These are phyloP conservation scores for Acanthoscelides obtectus DNA, from an alignment of 2,888 invertebrate genomes.

Conservation along the genomic window DNA sequence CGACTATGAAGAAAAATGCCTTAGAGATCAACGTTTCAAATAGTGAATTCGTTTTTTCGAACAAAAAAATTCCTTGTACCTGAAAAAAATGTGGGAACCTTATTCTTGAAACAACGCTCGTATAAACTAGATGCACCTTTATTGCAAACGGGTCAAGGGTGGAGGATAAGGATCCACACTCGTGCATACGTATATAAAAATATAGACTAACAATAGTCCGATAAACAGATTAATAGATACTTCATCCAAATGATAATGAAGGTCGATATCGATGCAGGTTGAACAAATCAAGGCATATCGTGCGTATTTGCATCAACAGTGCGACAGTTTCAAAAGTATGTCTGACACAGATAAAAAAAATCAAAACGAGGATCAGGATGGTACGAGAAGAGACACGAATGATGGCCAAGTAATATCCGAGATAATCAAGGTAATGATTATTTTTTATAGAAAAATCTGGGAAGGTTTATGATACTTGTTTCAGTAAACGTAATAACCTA, in stretches of 20 bases:
- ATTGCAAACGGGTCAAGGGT: no score
- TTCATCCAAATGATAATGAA: background rate
- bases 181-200: background rate
- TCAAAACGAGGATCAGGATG: background rate
- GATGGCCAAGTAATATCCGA: background rate
- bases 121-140: no score
- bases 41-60: no score
- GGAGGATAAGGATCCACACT: no score
- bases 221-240: background rate
- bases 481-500: no score
- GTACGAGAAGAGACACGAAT: background rate
- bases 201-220: background rate
- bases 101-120: no score
- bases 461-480: no score
- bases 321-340: background rate
- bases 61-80: no score
- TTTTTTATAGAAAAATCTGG: no score
- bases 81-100: no score
- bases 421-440: background rate
- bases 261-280: background rate
- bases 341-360: background rate
- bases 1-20: no score
- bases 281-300: background rate
- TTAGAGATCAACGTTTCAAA: no score
- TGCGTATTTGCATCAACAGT: background rate